Evolutionary conservation across 2,888 invertebrate species (phyloP).

Genomic region (Andrena haemorrhoa): DNA sequence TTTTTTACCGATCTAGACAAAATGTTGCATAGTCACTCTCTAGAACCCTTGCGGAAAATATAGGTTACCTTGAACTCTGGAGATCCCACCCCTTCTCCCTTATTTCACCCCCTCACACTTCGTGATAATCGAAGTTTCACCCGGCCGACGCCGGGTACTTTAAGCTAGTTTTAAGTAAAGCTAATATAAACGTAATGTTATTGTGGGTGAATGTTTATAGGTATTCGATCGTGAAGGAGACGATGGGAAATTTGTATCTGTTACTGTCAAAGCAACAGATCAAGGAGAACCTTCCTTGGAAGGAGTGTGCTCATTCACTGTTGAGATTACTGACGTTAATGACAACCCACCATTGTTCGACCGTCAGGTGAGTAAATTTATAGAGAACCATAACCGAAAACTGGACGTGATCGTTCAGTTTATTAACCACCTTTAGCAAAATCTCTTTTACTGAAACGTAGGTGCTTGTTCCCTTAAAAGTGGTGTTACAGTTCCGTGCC

Average conservation of each 20-base stretch:
- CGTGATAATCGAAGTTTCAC: neutral
- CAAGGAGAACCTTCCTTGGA: conserved; percentile 99
- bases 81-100: no score
- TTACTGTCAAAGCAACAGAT: conserved; percentile 99
- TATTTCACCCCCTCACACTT: neutral
- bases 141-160: no score
- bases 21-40: no score
- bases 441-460: no score
- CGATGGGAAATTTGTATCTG: conserved; percentile 97
- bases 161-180: neutral
- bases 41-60: no score
- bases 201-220: conserved; percentile 75
- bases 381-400: neutral
- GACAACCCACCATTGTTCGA: conserved; percentile 98
- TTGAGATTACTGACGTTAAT: conserved; percentile 98
- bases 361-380: conserved; percentile 91
- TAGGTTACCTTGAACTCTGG: no score
- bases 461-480: neutral
- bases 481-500: neutral
- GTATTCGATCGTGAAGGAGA: conserved; percentile 99
- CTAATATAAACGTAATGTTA: neutral
- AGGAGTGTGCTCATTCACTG: conserved; percentile 99
- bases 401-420: neutral
- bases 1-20: no score
- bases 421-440: no score